phyloP scores from a whole-genome alignment of 2,113 vertebrate genomes.

The Pteropus alecto region DNA sequence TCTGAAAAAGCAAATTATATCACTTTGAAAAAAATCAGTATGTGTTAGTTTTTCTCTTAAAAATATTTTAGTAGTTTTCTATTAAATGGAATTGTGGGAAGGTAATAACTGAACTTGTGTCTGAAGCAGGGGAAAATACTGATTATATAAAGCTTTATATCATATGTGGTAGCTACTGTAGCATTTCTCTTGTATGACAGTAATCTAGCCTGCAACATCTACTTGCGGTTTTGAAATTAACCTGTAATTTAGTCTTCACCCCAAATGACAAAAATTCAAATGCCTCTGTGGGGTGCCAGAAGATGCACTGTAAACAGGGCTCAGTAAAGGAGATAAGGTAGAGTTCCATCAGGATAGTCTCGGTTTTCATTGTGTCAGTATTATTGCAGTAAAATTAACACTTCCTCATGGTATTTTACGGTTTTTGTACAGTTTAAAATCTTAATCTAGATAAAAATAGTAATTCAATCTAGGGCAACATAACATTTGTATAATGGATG shows the following conservation, averaged over 20 bases:
- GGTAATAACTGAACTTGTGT: constrained; percentile 77
- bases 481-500: constrained; percentile 58
- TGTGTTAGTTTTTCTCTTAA: constrained; percentile 76
- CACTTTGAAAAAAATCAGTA: constrained; percentile 59
- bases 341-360: constrained; percentile 70
- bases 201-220: constrained; percentile 86
- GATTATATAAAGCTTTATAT: constrained; percentile 82
- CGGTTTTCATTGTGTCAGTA: constrained; percentile 62
- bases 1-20: constrained; percentile 75
- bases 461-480: constrained; percentile 55
- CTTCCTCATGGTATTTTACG: constrained; percentile 56
- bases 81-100: constrained; percentile 63
- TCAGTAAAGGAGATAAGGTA: constrained; percentile 76
- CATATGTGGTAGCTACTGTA: constrained; percentile 81
- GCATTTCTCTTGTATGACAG: constrained; percentile 84
- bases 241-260: constrained; percentile 92
- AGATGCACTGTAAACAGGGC: constrained; percentile 88
- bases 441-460: constrained; percentile 59
- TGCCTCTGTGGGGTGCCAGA: constrained; percentile 87
- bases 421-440: constrained; percentile 52
- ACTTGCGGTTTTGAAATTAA: constrained; percentile 88
- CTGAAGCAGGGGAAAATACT: constrained; percentile 81
- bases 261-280: constrained; percentile 91
- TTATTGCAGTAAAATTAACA: constrained; percentile 70
- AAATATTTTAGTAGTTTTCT: constrained; percentile 67